phyloP scores from a whole-genome alignment of 1,140 invertebrate genomes.

The Pseudachorutes palmiensis region DNA sequence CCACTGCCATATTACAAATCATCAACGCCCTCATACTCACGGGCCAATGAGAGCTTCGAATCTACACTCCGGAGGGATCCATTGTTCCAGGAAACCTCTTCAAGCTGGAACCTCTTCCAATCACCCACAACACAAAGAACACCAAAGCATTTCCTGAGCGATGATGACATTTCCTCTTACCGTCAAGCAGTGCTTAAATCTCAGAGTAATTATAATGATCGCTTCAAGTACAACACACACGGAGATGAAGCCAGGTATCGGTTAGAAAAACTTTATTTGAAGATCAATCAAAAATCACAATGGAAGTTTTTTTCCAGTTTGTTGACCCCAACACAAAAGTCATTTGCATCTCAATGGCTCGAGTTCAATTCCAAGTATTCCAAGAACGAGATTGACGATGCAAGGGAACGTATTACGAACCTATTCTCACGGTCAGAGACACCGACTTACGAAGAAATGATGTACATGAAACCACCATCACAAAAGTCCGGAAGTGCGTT shows the following conservation, averaged over 20 bases:
- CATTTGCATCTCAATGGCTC: constrained; percentile 12
- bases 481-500: constrained; percentile 12
- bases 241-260: background rate
- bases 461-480: constrained; percentile 22
- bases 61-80: background rate
- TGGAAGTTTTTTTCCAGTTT: background rate
- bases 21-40: background rate
- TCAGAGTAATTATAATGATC: background rate
- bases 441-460: constrained; percentile 10
- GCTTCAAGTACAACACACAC: background rate
- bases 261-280: background rate
- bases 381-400: constrained; percentile 27
- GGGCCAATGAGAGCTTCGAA: background rate
- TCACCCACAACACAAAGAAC: background rate
- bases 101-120: background rate
- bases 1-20: background rate
- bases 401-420: constrained; percentile 24
- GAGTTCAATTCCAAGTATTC: constrained; percentile 28
- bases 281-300: background rate
- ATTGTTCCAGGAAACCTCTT: background rate
- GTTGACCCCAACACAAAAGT: background rate
- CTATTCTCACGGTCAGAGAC: constrained; percentile 17
- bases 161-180: background rate
- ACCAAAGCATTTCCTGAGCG: constrained; percentile 12
- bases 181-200: background rate